Conservation (phyloP, 2,888 invertebrate genomes). For the Polylopha cassiicola region DNA sequence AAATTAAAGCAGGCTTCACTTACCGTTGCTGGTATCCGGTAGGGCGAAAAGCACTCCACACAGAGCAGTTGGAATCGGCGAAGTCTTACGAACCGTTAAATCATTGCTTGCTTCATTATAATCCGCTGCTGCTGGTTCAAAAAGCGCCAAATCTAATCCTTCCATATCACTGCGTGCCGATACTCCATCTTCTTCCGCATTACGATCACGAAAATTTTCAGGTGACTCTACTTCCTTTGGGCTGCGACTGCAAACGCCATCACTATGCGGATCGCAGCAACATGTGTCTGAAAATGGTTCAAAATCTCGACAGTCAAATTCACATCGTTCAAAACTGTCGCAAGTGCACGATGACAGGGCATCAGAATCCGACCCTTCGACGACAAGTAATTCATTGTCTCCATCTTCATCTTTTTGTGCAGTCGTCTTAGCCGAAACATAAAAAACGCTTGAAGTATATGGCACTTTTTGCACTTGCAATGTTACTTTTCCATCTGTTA, state of each 20-base stretch:
- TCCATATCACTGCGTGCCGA: slow-evolving; percentile 79
- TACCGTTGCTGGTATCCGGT: slow-evolving; percentile 56
- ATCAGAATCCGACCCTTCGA: slow-evolving; percentile 68
- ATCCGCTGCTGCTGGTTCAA: slow-evolving; percentile 77
- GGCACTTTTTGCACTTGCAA: slow-evolving; percentile 68
- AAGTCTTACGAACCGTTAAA: slow-evolving; percentile 34
- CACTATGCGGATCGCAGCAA: slow-evolving; percentile 73
- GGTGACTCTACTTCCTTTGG: slow-evolving; percentile 71
- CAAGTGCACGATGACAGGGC: slow-evolving; percentile 75
- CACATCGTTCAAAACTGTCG: slow-evolving; percentile 75
- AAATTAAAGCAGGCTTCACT: slow-evolving; percentile 44
- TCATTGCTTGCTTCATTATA: slow-evolving; percentile 40
- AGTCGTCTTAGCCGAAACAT: slow-evolving; percentile 56
- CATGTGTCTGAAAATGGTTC: slow-evolving; percentile 80
- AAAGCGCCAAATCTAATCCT: slow-evolving; percentile 80
- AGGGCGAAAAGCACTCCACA: slow-evolving; percentile 64
- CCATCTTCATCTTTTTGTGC: slow-evolving; percentile 46
- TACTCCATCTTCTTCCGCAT: slow-evolving; percentile 60
- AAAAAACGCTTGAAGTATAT: slow-evolving; percentile 66
- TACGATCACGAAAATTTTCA: slow-evolving; percentile 61
- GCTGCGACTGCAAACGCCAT: slow-evolving; percentile 69
- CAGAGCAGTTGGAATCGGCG: slow-evolving; percentile 45
- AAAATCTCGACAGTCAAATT: slow-evolving; percentile 76
- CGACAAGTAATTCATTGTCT: slow-evolving; percentile 52
- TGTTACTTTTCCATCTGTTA: slow-evolving; percentile 41